Conservation (phyloP, 1,140 invertebrate species). For the Tribolium castaneum region DNA sequence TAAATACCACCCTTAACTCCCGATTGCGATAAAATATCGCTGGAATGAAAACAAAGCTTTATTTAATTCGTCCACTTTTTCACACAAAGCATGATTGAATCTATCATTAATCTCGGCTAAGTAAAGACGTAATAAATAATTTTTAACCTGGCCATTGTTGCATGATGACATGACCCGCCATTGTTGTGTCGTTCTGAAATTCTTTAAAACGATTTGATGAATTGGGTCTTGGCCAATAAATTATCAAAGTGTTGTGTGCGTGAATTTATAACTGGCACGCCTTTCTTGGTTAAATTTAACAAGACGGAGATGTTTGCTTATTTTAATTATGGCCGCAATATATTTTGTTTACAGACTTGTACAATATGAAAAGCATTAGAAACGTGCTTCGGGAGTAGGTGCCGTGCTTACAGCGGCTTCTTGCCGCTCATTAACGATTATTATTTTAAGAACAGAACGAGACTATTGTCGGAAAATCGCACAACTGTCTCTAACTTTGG, state of each 20-base stretch:
- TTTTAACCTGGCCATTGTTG: slow-evolving; percentile 27
- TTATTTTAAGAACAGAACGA: slow-evolving; percentile 1
- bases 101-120: slow-evolving; percentile 1
- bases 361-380: slow-evolving; percentile 21
- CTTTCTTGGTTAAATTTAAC: slow-evolving; percentile 20
- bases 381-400: neutral
- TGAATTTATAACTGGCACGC: slow-evolving; percentile 19
- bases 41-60: neutral
- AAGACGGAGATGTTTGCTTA: slow-evolving; percentile 23
- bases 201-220: slow-evolving; percentile 13
- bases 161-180: slow-evolving; percentile 22
- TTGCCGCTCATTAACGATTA: slow-evolving; percentile 4
- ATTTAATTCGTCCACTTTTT: neutral
- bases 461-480: neutral
- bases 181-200: slow-evolving; percentile 28
- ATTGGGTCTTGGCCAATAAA: slow-evolving; percentile 17
- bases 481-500: neutral
- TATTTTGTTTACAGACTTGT: slow-evolving; percentile 14
- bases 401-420: neutral
- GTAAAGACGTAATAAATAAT: slow-evolving; percentile 31
- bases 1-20: no score
- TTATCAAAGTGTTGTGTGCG: slow-evolving; percentile 1
- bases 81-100: neutral
- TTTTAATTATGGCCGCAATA: slow-evolving; percentile 28
- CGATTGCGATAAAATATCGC: no score